Conservation (phyloP, 2,797 vertebrate genomes). For the Protonibea diacanthus region DNA sequence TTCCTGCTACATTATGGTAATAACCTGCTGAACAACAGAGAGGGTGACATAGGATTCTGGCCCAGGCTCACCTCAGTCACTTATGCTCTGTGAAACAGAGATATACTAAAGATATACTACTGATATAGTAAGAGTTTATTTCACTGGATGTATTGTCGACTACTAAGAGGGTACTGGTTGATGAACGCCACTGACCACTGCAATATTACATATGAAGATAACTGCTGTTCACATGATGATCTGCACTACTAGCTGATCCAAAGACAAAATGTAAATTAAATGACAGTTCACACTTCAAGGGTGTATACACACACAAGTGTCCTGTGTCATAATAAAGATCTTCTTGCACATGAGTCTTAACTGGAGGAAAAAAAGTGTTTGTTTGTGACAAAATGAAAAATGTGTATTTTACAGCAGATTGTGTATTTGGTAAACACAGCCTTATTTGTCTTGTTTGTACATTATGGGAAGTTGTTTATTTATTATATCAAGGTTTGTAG, state of each 20-base stretch:
- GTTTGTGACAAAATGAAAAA: constrained; percentile 8
- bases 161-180: constrained; percentile 37
- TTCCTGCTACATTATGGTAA: constrained; percentile 26
- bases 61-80: constrained; percentile 16
- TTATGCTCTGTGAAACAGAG: constrained; percentile 20
- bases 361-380: constrained; percentile 4
- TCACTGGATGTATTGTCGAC: constrained; percentile 60
- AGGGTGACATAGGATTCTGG: constrained; percentile 1
- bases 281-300: constrained; percentile 20
- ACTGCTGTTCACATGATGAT: constrained; percentile 11
- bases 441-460: constrained; percentile 43
- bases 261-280: constrained; percentile 33
- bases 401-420: constrained; percentile 13
- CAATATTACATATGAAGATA: constrained; percentile 36
- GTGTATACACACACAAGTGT: constrained; percentile 34
- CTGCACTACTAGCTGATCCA: constrained; percentile 34
- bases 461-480: constrained; percentile 51
- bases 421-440: constrained; percentile 23
- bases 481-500: constrained; percentile 55
- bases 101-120: constrained; percentile 55
- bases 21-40: constrained; percentile 28
- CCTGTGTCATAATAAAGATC: constrained; percentile 13
- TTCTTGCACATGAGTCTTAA: constrained; percentile 56
- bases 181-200: constrained; percentile 4
- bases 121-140: constrained; percentile 57